Conservation (phyloP, 2,113 vertebrate genomes). For the Anguilla japonica region DNA sequence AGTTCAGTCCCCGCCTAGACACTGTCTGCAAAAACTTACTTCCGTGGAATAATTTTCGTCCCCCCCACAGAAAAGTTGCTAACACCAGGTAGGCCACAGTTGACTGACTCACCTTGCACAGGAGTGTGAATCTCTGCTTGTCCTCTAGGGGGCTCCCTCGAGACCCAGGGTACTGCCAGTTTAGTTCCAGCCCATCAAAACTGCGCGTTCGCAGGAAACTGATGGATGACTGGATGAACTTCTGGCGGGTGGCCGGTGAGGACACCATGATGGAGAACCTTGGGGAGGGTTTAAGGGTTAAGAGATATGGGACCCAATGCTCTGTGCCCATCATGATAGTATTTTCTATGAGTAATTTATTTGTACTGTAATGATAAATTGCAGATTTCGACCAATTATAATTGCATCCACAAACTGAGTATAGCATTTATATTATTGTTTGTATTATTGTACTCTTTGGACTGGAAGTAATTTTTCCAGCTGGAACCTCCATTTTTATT, state of each 20-base stretch:
- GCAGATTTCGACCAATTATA: no score
- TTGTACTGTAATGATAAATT: no score
- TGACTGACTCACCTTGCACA: slow-evolving; percentile 54
- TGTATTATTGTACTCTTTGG: not conserved
- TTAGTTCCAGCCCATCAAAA: slow-evolving; percentile 67
- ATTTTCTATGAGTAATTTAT: no score
- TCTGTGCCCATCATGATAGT: no score
- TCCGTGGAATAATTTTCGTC: no score
- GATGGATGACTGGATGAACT: slow-evolving; percentile 61
- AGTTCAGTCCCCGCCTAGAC: no score
- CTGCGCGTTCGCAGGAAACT: slow-evolving; percentile 52
- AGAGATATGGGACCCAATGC: not conserved
- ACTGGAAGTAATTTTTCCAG: not conserved
- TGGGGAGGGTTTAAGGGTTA: not conserved
- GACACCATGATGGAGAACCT: slow-evolving; percentile 61
- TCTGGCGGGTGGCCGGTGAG: slow-evolving; percentile 41
- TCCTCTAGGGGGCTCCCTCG: slow-evolving; percentile 57
- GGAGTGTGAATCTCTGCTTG: slow-evolving; percentile 56
- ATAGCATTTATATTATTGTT: not conserved
- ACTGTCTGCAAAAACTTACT: no score
- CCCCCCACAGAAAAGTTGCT: not conserved
- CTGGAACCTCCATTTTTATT: no score
- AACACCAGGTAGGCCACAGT: not conserved
- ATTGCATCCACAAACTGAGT: no score
- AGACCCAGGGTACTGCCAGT: slow-evolving; percentile 60